Percentiles rank a stretch among this genome's conserved stretches.
phyloP scores from a whole-genome alignment of 2,113 vertebrate genomes.

The Plecotus auritus region DNA sequence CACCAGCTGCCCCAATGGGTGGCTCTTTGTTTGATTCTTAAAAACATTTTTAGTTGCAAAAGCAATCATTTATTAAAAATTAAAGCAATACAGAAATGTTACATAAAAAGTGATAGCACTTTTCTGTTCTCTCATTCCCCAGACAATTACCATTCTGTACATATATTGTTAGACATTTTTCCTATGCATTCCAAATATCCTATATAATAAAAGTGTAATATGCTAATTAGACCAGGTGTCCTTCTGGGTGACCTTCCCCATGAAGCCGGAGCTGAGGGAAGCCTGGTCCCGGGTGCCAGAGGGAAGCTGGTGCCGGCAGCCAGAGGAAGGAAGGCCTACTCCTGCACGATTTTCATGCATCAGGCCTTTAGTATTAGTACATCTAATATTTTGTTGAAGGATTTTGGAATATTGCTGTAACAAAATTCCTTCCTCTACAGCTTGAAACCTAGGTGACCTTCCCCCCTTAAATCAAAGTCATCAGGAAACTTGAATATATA shows the following conservation, averaged over 20 bases:
- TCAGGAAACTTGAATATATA: neutral
- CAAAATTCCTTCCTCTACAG: neutral
- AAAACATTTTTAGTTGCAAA: neutral
- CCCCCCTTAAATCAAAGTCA: neutral
- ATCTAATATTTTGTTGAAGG: neutral
- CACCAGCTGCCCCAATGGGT: neutral
- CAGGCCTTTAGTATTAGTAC: too few relatives aligned
- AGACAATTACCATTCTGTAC: neutral
- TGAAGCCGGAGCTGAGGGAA: too few relatives aligned
- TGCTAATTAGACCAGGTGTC: too few relatives aligned
- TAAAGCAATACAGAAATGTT: neutral
- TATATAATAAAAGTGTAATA: too few relatives aligned
- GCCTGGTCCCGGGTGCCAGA: too few relatives aligned
- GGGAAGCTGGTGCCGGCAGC: too few relatives aligned
- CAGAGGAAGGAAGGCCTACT: too few relatives aligned
- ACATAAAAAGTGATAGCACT: neutral
- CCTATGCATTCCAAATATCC: neutral
- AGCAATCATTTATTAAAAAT: neutral
- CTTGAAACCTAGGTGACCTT: neutral
- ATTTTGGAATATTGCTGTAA: neutral
- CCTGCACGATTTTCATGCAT: too few relatives aligned
- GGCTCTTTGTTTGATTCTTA: conserved; percentile 15
- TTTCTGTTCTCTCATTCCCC: neutral
- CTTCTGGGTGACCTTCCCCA: too few relatives aligned
- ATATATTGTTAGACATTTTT: neutral